phyloP scores from a whole-genome alignment of 2,797 vertebrate genomes.

The Telmatherina bonti region DNA sequence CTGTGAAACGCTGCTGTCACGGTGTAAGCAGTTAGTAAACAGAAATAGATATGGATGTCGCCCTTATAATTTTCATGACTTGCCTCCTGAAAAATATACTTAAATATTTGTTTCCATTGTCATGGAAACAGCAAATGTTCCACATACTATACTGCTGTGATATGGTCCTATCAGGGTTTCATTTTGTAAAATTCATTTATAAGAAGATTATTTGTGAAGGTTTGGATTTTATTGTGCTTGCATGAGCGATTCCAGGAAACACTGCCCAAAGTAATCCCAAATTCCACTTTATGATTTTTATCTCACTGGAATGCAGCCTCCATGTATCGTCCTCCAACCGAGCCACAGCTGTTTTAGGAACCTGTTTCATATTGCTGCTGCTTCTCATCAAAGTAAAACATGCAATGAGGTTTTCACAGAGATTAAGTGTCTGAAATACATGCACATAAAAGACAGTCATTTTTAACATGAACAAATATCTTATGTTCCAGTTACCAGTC shows the following conservation, averaged over 20 bases:
- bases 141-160: neutral
- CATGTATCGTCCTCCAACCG: neutral
- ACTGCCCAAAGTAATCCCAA: conserved; percentile 13
- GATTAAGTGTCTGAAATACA: neutral
- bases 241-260: conserved; percentile 14
- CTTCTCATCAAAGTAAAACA: neutral
- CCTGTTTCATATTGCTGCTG: neutral
- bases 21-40: conserved; percentile 42
- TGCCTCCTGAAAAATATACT: conserved; percentile 35
- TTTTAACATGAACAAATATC: neutral
- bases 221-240: conserved; percentile 16
- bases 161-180: conserved; percentile 7
- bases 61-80: conserved; percentile 32
- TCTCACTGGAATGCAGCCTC: conserved; percentile 1
- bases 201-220: conserved; percentile 6
- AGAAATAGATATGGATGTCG: conserved; percentile 56
- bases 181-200: conserved; percentile 5
- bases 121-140: neutral
- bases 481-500: neutral
- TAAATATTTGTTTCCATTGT: conserved; percentile 7
- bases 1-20: conserved; percentile 56
- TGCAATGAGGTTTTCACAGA: neutral
- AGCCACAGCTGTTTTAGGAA: conserved; percentile 5
- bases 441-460: neutral
- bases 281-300: conserved; percentile 9